These are phyloP conservation scores for Macrotis lagotis DNA, from an alignment of 2,113 vertebrate species.

Conservation along the genomic window DNA sequence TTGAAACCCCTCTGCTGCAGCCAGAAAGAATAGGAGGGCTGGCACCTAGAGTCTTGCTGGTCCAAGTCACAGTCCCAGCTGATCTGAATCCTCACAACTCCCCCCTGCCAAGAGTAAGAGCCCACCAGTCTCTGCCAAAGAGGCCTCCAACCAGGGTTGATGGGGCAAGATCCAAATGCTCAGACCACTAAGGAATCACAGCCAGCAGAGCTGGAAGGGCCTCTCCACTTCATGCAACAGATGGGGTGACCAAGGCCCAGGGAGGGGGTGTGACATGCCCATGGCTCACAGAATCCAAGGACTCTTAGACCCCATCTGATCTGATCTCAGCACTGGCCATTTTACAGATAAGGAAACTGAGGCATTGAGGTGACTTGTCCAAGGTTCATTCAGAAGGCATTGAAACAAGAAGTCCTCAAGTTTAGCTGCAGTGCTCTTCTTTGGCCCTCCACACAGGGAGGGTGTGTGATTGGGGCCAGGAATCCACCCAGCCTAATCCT, in stretches of 20 bases:
- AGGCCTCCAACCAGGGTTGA: not conserved
- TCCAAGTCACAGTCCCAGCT: conserved; percentile 84
- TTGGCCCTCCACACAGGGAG: not conserved
- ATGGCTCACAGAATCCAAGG: no score
- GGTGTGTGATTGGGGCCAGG: fast-evolving
- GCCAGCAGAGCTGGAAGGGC: no score
- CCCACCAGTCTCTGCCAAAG: not conserved
- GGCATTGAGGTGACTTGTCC: no score
- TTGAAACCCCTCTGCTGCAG: conserved; percentile 82
- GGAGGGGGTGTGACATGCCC: no score
- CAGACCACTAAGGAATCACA: no score
- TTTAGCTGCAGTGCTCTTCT: not conserved
- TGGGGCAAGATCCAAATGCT: not conserved
- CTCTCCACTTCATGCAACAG: no score
- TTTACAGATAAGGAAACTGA: not conserved
- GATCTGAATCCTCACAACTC: conserved; percentile 75
- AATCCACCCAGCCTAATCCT: not conserved
- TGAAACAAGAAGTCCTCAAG: no score
- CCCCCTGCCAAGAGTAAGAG: conserved; percentile 76
- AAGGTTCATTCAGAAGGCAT: no score
- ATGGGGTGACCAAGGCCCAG: no score
- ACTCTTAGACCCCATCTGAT: not conserved
- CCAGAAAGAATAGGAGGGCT: conserved; percentile 81
- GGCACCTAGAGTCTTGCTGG: conserved; percentile 39
- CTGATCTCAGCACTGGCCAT: not conserved